phyloP scores from a whole-genome alignment of 2,113 vertebrate genomes.

The Catharus minimus region DNA sequence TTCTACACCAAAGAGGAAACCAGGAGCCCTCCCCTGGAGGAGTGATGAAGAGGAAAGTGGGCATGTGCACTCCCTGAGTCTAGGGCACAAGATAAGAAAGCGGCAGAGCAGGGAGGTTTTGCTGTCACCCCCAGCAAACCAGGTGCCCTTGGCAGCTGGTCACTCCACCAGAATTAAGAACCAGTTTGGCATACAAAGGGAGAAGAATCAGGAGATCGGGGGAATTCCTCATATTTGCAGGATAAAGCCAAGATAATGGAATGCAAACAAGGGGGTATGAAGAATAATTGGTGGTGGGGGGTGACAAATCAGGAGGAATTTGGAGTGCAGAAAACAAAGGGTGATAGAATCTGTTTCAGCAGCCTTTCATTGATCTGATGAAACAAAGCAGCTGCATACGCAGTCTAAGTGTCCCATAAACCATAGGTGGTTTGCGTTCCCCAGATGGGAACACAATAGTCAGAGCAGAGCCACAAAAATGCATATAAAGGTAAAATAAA shows the following conservation, averaged over 20 bases:
- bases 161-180: background rate
- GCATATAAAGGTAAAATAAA: background rate
- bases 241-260: background rate
- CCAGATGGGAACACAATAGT: background rate
- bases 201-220: background rate
- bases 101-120: background rate
- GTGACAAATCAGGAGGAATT: background rate
- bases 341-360: background rate
- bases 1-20: background rate
- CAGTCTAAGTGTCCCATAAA: background rate
- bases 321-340: background rate
- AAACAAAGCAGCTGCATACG: conserved; percentile 2
- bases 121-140: background rate
- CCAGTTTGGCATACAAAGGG: background rate
- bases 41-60: background rate
- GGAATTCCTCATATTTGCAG: background rate
- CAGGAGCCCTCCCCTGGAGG: background rate
- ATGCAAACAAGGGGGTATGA: background rate
- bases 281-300: background rate
- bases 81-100: background rate
- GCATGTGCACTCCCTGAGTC: background rate
- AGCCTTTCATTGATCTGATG: background rate
- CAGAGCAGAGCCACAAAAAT: background rate
- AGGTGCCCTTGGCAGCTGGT: accelerated
- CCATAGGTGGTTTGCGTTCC: background rate